phyloP scores from a whole-genome alignment of 1,140 invertebrate genomes.

The Patella vulgata region DNA sequence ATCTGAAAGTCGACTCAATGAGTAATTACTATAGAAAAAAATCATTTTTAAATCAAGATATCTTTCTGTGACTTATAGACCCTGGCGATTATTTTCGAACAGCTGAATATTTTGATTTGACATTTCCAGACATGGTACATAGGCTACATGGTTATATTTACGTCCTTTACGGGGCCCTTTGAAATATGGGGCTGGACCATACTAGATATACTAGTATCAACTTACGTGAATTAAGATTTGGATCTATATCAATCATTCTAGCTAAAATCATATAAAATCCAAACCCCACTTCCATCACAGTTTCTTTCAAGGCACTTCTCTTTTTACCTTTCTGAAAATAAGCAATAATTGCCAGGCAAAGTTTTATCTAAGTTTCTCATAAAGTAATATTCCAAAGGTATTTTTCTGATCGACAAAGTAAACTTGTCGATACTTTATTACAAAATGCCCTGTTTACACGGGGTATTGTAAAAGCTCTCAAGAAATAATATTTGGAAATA shows the following conservation, averaged over 20 bases:
- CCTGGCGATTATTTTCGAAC: background rate
- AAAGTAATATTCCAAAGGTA: too few species aligned
- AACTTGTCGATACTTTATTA: too few species aligned
- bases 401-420: too few species aligned
- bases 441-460: too few species aligned
- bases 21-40: background rate
- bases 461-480: too few species aligned
- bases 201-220: too few species aligned
- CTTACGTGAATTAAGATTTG: constrained; percentile 47
- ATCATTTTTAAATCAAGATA: too few species aligned
- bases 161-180: background rate
- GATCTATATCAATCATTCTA: constrained; percentile 62
- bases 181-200: background rate
- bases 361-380: too few species aligned
- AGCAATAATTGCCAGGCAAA: too few species aligned
- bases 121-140: background rate
- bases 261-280: constrained; percentile 62
- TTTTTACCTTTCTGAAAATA: constrained; percentile 48
- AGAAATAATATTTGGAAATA: too few species aligned
- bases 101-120: background rate
- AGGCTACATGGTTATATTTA: too few species aligned
- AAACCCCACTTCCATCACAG: constrained; percentile 61
- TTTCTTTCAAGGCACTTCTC: constrained; percentile 58
- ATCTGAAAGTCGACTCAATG: background rate
- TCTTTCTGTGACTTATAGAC: too few species aligned